Evolutionary conservation across 2,888 invertebrate species (phyloP), one percentile per base, ranked within the genome.

Genomic region (Malthinus flaveolus): DNA sequence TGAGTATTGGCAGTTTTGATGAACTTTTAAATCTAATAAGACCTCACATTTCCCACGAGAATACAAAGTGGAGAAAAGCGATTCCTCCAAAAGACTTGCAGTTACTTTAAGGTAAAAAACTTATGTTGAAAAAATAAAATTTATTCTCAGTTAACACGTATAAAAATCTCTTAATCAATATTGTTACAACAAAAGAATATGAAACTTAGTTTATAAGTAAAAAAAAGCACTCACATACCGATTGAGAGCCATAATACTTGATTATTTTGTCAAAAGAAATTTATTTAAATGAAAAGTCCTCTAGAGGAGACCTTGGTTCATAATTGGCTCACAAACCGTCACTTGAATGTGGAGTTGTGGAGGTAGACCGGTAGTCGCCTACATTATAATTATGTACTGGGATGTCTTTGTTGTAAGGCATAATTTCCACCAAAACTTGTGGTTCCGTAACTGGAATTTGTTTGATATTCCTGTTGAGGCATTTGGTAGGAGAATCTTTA

Each of bases 21-120:
- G 15, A 49, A 49, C 55, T 55, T 49, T 34, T 55, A 34, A 33
- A 42, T 34, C 13, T 54, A 37, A 54, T 54, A 54, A 15, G 49
- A 13, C 46, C 46, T 15, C 49, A 31, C 32, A 36, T 49, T 15
- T 42, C 49, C 34, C 42, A 56, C 35, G 32, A 49, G 32, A 45
- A 50, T 44, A 49, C 34, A n/a, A 56, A 56, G 23, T 56, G 56
- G 34, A 56, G 49, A 39, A 56, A 39, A 32, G 31, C 56, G 13
- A 42, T 49, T 2, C n/a, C 49, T 42, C 37, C 55, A 49, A 23
- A 23, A 23, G 23, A 23, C 23, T 5, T 23, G 23, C 23, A 23
- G 23, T 23, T 23, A 23, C 23, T 23, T 23, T 23, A 23, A 23
- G 3, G 23, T 23, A 23, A 23, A 23, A 23, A 23, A 23, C 23